Evolutionary conservation across 1,140 invertebrate species (phyloP), one percentile per base, ranked within the genome.

Genomic region (Solenopsis fugax): DNA sequence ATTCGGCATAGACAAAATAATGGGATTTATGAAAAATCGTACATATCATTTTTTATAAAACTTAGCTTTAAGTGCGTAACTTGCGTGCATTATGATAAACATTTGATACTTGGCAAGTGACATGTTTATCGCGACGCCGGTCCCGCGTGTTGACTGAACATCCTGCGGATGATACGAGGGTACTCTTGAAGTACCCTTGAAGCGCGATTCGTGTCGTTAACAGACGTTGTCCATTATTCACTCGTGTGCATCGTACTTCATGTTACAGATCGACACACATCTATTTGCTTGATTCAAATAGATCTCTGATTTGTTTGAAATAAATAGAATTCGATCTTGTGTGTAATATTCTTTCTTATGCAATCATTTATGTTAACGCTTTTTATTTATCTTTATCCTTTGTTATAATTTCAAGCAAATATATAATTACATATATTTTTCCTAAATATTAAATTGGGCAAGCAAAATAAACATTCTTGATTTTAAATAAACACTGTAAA

Each of bases 221-320:
- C 94, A 95, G 94, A 87, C 86, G 76, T 81, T 91, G 89, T 92
- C 93, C 92, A 94, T 95, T 94, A 92, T 92, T 94, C 92, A 94
- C 93, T 93, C 86, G 91, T 91, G 84, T 88, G 76, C 76, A 80
- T 91, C 58, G 65, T 90, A 88, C 64, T 89, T 60, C 64, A 52
- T 54, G 72, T 85, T 77, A 64, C 75, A 54, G 48, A 77, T 85
- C n/a, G 18, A 45, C 62, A 77, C 24, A 37, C 41, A 34, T 73
- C 56, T 75, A 45, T 75, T 50, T 21, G 1, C 60, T 62, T 48
- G 0, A 34, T 37, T 29, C 13, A 56, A 56, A 56, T 56, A 56
- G 2, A 21, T 0, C 54, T 21, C n/a, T 21, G n/a, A 56, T 56
- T 56, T 56, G 54, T 56, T 56, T 56, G n/a, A 21, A 56, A 64